Base-by-base conservation (phyloP, 1,140 invertebrate species). In the Drosophila dunni region DNA sequence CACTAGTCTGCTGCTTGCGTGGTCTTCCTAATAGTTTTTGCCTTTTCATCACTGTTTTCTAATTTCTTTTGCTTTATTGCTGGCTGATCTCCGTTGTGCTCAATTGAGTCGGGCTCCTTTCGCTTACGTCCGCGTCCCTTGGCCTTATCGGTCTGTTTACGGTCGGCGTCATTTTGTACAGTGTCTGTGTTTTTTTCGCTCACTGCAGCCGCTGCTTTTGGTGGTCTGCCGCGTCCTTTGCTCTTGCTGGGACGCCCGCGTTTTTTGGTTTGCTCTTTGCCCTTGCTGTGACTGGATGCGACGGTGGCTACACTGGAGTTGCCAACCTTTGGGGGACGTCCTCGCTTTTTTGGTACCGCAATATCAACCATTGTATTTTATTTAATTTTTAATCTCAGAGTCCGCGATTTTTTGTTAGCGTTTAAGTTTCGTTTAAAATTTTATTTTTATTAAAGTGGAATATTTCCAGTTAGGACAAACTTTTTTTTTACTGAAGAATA, bases 41-140 rank as follows among this genome's bases (percentile, higher is more conserved):
- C 24, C 48, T 75, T 15, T 9, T 11, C 13, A 36, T 11, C 15
- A 13, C 38, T 61, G 48, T 4, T 73, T 57, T 17, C 56, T 29
- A 8, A 56, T 46, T 0, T 48, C 61, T 1, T 74, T 70, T 4
- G 50, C 58, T 10, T 68, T 57, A 13, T 29, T 3, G 3, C 24
- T 29, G 24, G 1, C 24, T 1, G 24, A 29, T 74, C 57, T 9
- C 62, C 65, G 36, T 65, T 82, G 7, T 46, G 40, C 36, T 54
- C 38, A 38, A 60, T 10, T 53, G 60, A 15, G 0, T 9, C 36
- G 7, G 13, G n/a, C 5, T 17, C 4, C 46, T 73, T 67, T 4
- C 58, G 66, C 7, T 90, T 90, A 2, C 90, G 90, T 2, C 90
- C 90, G 15, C 90, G 77, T 29, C 86, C 90, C 74, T 88, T 91